Base-by-base conservation (phyloP, 2,797 vertebrate species). In the Mormyrus proboscirostris region DNA sequence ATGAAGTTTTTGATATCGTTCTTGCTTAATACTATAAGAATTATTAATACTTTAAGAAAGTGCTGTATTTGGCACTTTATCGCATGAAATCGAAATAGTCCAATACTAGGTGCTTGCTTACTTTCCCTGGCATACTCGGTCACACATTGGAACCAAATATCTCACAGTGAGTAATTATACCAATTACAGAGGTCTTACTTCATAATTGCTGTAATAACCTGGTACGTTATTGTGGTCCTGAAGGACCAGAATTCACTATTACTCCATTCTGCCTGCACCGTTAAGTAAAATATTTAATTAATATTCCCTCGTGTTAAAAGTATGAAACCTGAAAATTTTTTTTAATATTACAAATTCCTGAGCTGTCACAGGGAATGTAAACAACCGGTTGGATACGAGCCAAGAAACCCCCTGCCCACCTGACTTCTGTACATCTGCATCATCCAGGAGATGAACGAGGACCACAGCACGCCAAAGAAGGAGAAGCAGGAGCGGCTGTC, bases 391-490 rank as follows among this genome's bases (percentile, higher is more conserved):
- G 29, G 33, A 33, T 14, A 73, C 4, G 14, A 33, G 29, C 25
- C 10, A 12, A 38, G 29, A 69, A 69, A 29, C 65, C 65, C 29
- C 65, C 65, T 38, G 65, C 65, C 85, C 53, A 59, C 51, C 51
- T 19, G 47, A 85, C 10, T 44, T 49, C 44, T 83, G 79, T 83
- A 49, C 22, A 4, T 29, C 44, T 51, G 8, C 12, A 5, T 85
- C 49, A 5, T 47, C 49, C 94, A 99, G 99, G 99, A 99, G 93
- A 98, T 99, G 98, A 99, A 97, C 0, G 99, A 99, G 94, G 98
- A 99, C 95, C 98, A 99, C 93, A 99, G 98, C 96, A 99, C 99
- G 53, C 99, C 99, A 88, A 99, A 99, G 96, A 99, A 99, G 92
- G 99, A 99, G 95, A 99, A 99, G 93, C 99, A 99, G 94, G 98